Percentiles rank a stretch among this genome's conserved stretches.
phyloP scores from a whole-genome alignment of 1,140 invertebrate genomes.

The Drosophila tani region DNA sequence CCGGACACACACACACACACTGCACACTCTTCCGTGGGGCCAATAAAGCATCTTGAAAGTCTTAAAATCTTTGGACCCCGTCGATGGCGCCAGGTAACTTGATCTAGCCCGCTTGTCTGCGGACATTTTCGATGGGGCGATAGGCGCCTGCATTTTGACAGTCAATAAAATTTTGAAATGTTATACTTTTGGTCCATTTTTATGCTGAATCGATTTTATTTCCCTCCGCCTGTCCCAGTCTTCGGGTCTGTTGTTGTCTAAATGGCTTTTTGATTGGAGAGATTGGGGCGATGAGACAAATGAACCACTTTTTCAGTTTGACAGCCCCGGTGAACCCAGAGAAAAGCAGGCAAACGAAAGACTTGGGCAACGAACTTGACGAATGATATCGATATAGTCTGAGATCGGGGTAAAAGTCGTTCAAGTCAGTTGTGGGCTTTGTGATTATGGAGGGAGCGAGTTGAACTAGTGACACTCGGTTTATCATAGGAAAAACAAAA shows the following conservation, averaged over 20 bases:
- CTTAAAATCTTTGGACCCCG: neutral
- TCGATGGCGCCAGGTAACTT: slow-evolving; percentile 47
- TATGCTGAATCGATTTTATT: slow-evolving; percentile 71
- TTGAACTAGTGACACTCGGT: neutral
- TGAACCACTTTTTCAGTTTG: slow-evolving; percentile 80
- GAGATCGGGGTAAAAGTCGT: slow-evolving; percentile 3
- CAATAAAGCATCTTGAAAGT: slow-evolving; percentile 67
- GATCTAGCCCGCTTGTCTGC: slow-evolving; percentile 68
- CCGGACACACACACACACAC: slow-evolving; percentile 16
- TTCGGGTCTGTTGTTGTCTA: slow-evolving; percentile 57
- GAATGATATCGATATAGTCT: slow-evolving; percentile 40
- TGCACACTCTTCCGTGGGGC: slow-evolving; percentile 13
- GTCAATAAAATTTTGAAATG: slow-evolving; percentile 84
- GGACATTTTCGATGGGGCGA: slow-evolving; percentile 15
- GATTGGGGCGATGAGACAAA: slow-evolving; percentile 67
- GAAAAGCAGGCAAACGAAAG: slow-evolving; percentile 22
- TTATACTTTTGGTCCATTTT: slow-evolving; percentile 73
- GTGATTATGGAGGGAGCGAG: neutral
- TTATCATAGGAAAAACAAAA: slow-evolving; percentile 53
- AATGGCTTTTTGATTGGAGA: slow-evolving; percentile 82
- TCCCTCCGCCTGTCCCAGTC: slow-evolving; percentile 31
- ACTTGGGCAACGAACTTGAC: slow-evolving; percentile 44
- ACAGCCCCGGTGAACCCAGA: slow-evolving; percentile 43
- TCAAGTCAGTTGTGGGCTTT: neutral
- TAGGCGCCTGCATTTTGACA: slow-evolving; percentile 73